Conservation (phyloP, 2,113 vertebrate species). For the Trematomus loennbergii region DNA sequence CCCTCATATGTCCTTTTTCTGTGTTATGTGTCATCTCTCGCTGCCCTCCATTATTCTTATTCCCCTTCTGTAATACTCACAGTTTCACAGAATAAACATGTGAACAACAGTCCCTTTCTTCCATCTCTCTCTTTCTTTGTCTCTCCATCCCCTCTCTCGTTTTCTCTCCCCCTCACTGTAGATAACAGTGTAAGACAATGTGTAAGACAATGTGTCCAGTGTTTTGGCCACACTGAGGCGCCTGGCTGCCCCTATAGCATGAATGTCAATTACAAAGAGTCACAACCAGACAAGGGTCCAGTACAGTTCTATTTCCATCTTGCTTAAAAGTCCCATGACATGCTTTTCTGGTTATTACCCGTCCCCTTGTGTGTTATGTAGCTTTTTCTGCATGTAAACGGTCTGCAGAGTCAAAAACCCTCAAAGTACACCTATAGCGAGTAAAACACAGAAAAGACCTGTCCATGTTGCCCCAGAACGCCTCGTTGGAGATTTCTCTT, state of each 20-base stretch:
- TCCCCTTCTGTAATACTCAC: conserved; percentile 37
- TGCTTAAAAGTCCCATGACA: neutral
- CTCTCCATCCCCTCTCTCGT: conserved; percentile 33
- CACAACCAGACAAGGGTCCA: conserved; percentile 30
- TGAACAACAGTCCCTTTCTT: conserved; percentile 62
- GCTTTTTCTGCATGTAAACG: too few species aligned
- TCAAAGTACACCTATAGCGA: too few species aligned
- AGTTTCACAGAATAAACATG: conserved; percentile 50
- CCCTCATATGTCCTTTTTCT: conserved; percentile 25
- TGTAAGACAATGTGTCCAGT: conserved; percentile 67
- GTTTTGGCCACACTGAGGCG: conserved; percentile 52
- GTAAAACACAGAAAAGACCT: too few species aligned
- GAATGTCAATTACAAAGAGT: conserved; percentile 47
- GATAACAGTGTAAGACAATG: conserved; percentile 66
- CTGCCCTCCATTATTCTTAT: conserved; percentile 42
- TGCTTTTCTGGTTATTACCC: too few species aligned
- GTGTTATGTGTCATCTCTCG: conserved; percentile 25
- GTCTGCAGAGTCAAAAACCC: too few species aligned
- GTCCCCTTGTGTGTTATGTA: too few species aligned
- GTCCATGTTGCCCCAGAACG: too few species aligned
- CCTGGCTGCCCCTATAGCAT: conserved; percentile 18
- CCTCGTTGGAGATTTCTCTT: too few species aligned
- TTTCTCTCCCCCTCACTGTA: conserved; percentile 35
- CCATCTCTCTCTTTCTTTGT: conserved; percentile 19
- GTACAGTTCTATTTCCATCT: conserved; percentile 29